Conservation (phyloP, 2,888 invertebrate genomes). For the Platycheirus albimanus region DNA sequence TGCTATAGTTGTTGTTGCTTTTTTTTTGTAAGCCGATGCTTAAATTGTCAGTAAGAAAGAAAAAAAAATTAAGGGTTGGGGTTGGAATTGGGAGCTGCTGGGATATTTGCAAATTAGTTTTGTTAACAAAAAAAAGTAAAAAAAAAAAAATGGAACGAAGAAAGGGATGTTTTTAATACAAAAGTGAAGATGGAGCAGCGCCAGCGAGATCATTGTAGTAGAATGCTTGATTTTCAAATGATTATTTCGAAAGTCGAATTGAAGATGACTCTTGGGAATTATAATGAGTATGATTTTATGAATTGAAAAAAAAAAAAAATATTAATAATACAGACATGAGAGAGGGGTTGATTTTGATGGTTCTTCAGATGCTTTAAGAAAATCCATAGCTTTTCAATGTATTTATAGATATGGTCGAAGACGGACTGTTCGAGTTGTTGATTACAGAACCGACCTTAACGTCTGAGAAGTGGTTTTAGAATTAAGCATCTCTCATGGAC, state of each 20-base stretch:
- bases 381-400: slow-evolving; percentile 13
- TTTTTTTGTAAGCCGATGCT: slow-evolving; percentile 34
- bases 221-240: slow-evolving; percentile 54
- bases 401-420: slow-evolving; percentile 12
- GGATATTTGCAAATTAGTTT: slow-evolving; percentile 71
- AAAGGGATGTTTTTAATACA: slow-evolving; percentile 58
- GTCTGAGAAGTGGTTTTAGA: slow-evolving; percentile 15
- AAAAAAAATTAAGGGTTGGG: background rate
- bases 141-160: slow-evolving; percentile 7
- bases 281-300: slow-evolving; percentile 65
- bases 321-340: too few relatives aligned
- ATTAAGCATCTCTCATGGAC: background rate
- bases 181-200: slow-evolving; percentile 15
- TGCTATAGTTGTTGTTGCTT: slow-evolving; percentile 41
- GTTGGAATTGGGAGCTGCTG: slow-evolving; percentile 30
- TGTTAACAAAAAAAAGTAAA: slow-evolving; percentile 49
- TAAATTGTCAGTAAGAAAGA: slow-evolving; percentile 9
- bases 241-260: slow-evolving; percentile 60
- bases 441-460: slow-evolving; percentile 11
- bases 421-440: background rate
- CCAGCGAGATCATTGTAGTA: slow-evolving; percentile 46
- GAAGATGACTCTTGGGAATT: slow-evolving; percentile 62
- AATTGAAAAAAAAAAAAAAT: slow-evolving; percentile 38
- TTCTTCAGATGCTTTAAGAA: slow-evolving; percentile 18
- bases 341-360: slow-evolving; percentile 2